These are phyloP conservation scores for Lophotis ruficrista DNA, from an alignment of 2,113 vertebrate species.

Conservation along the genomic window DNA sequence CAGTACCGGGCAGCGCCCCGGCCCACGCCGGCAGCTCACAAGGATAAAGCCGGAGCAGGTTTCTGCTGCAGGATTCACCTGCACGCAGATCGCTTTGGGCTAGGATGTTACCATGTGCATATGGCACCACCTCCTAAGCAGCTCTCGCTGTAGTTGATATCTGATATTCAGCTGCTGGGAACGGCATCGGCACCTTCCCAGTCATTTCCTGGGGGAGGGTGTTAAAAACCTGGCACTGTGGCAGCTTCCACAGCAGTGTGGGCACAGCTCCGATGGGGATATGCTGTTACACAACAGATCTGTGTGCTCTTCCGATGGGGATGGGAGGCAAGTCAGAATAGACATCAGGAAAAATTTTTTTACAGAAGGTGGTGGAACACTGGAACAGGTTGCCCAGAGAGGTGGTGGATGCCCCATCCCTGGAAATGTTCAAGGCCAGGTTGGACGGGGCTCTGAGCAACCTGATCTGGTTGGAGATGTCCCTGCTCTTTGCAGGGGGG, in stretches of 20 bases:
- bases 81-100: accelerated
- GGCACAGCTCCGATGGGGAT: neutral
- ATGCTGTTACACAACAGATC: neutral
- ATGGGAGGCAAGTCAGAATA: neutral
- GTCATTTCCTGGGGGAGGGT: neutral
- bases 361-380: too few species aligned
- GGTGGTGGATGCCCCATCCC: too few species aligned
- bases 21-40: accelerated
- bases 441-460: too few species aligned
- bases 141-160: neutral
- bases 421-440: too few species aligned
- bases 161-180: neutral
- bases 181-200: neutral
- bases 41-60: neutral
- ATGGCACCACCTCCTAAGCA: neutral
- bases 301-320: accelerated
- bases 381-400: too few species aligned
- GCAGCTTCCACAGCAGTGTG: neutral
- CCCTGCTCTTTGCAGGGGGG: too few species aligned
- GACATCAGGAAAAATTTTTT: too few species aligned
- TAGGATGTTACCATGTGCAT: neutral
- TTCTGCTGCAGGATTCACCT: neutral
- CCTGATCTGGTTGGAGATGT: too few species aligned
- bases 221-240: neutral
- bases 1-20: accelerated